Evolutionary conservation across 2,888 invertebrate genomes (phyloP), one percentile per base, ranked within the genome.

Genomic region (Cantharis flavilabris): DNA sequence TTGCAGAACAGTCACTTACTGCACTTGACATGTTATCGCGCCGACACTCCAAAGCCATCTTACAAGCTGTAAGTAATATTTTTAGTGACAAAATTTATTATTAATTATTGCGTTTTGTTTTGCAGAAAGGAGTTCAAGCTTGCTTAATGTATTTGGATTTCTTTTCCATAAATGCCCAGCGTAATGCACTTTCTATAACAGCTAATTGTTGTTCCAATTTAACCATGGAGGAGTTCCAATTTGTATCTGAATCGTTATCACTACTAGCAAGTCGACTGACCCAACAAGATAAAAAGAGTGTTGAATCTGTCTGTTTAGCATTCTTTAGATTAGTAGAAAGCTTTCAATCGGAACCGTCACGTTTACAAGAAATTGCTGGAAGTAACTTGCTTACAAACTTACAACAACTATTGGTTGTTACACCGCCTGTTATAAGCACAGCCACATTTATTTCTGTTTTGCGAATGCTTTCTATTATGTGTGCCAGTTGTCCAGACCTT

Each of bases 141-240:
- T 98, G 98, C 88, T 92, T 99, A 82, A 98, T 95, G 85, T 99
- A 97, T 88, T 91, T 99, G 87, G 99, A 99, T 88, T 99, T 99
- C 91, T 99, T 99, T 90, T 98, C 98, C 69, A 98, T 98, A 85
- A 97, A 97, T 86, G 98, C 99, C 13, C 99, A 99, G 89, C 93
- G 99, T 49, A 96, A 98, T 69, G 98, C 99, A 2, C 90, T 99
- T 74, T 96, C 97, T 23, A 97, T 99, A 82, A 98, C 98, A 0
- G 98, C 99, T 75, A 99, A 99, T 88, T 99, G 99, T 89, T 99
- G 98, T 88, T 95, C 97, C 88, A 98, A 97, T 89, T 91, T 98
- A 84, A 95, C 96, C 64, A 91, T 94, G 1, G 98, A 98, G 84
- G 99, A 99, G 89, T 99, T 99, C 89, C 95, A 96, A 85, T 94